Evolutionary conservation across 1,140 invertebrate genomes (phyloP).

Genomic region (Popillia japonica): DNA sequence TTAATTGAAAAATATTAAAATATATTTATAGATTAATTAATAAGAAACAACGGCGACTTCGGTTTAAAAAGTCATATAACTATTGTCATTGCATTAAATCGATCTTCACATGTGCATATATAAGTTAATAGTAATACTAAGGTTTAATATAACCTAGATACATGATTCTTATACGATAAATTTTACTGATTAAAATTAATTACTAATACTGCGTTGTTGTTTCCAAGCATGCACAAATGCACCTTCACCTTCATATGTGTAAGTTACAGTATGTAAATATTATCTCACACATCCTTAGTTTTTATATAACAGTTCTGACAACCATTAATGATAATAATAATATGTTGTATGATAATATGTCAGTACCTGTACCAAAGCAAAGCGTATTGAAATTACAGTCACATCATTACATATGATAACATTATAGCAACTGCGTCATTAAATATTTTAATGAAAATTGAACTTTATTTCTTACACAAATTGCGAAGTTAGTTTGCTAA

Average conservation of each 20-base stretch:
- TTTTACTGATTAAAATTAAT: neutral
- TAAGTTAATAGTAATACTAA: conserved; percentile 27
- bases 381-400: neutral
- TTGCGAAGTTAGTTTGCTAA: too few relatives aligned
- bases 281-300: neutral
- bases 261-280: too few relatives aligned
- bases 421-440: too few relatives aligned
- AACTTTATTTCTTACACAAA: too few relatives aligned
- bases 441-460: too few relatives aligned
- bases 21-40: too few relatives aligned
- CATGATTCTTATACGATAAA: neutral
- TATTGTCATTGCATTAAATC: neutral
- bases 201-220: neutral
- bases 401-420: too few relatives aligned
- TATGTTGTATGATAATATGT: neutral
- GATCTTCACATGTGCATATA: conserved; percentile 13
- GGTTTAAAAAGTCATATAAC: neutral
- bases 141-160: conserved; percentile 22
- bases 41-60: neutral
- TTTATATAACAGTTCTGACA: neutral
- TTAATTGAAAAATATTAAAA: too few relatives aligned
- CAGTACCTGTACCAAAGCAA: neutral
- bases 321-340: conserved; percentile 6
- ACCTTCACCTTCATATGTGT: neutral
- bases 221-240: neutral